Conservation (phyloP, 2,113 vertebrate genomes). For the Tachycineta bicolor region DNA sequence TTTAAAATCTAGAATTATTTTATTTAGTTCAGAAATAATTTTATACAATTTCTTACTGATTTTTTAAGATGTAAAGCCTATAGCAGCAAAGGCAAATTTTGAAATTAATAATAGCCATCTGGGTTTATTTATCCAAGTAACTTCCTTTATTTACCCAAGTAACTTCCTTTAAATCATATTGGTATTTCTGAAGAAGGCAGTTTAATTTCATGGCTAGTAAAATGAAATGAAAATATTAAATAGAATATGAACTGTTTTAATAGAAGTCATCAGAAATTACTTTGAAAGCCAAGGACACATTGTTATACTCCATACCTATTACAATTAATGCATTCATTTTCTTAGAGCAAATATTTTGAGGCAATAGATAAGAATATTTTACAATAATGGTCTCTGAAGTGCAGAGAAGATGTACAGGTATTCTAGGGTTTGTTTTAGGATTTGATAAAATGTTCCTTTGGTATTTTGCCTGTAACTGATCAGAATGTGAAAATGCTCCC, state of each 20-base stretch:
- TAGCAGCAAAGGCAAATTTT: background rate
- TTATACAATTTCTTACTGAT: background rate
- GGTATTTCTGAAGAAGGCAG: constrained; percentile 16
- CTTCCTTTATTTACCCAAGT: constrained; percentile 10
- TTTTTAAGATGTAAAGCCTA: background rate
- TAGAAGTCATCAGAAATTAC: background rate
- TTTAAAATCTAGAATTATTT: background rate
- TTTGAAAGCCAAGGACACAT: background rate
- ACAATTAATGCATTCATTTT: background rate
- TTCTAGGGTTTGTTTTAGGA: background rate
- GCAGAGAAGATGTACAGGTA: background rate
- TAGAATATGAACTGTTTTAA: background rate
- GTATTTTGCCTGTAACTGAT: background rate
- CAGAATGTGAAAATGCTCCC: background rate
- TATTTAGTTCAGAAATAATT: background rate
- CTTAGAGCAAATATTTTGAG: background rate
- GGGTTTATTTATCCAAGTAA: constrained; percentile 9
- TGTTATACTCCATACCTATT: background rate
- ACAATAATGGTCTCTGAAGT: background rate
- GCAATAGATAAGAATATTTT: background rate
- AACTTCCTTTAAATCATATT: constrained; percentile 2
- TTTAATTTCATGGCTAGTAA: constrained; percentile 19
- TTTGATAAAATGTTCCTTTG: background rate
- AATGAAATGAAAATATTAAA: background rate
- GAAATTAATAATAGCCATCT: background rate